Percentiles rank a stretch among this genome's conserved stretches.
These are phyloP conservation scores for Aldabrachelys gigantea DNA, from an alignment of 2,113 vertebrate species.

Conservation along the genomic window DNA sequence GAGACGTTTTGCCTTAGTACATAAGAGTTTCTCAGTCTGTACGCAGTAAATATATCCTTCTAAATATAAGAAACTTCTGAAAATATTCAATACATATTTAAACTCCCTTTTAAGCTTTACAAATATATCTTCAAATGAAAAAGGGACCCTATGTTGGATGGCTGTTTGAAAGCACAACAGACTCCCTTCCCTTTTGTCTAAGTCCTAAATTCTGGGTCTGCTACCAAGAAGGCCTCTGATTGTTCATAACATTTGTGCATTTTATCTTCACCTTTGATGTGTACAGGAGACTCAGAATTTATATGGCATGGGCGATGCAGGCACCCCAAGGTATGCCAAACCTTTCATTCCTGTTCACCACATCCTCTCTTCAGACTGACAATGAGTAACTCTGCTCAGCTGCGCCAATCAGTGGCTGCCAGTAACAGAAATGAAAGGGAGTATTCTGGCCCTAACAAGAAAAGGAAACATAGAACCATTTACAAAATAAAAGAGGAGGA, in stretches of 20 bases:
- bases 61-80: background rate
- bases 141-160: background rate
- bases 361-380: background rate
- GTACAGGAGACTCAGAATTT: background rate
- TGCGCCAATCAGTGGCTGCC: background rate
- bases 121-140: conserved; percentile 26
- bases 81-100: conserved; percentile 16
- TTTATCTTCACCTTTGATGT: background rate
- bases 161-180: background rate
- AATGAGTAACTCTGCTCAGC: background rate
- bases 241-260: background rate
- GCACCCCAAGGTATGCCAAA: conserved; percentile 34
- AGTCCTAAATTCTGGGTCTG: background rate
- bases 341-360: conserved; percentile 10
- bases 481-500: conserved; percentile 51
- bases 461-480: conserved; percentile 32
- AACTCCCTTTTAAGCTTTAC: conserved; percentile 2
- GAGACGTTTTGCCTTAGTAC: conserved; percentile 13
- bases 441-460: background rate
- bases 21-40: background rate
- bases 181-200: background rate
- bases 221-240: background rate
- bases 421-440: background rate
- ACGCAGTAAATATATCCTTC: background rate
- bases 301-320: background rate